Conservation (phyloP, 2,797 vertebrate species). For the Crotalus adamanteus region DNA sequence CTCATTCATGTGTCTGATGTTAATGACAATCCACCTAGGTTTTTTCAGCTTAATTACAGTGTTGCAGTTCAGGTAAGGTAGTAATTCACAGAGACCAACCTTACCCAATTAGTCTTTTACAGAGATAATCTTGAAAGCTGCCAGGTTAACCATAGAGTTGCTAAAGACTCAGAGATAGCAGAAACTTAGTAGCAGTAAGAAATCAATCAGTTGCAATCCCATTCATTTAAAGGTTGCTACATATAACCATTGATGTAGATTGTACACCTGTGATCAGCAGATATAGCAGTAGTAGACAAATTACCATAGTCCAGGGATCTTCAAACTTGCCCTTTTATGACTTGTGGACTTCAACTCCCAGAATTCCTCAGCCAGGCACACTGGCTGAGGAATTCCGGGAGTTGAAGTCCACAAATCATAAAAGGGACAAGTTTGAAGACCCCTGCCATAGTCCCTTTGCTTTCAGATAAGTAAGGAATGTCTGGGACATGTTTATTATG, state of each 20-base stretch:
- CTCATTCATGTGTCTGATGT: slow-evolving; percentile 82
- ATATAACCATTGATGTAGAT: not conserved
- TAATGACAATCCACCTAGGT: slow-evolving; percentile 93
- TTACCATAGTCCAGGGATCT: not conserved
- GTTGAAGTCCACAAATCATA: too few relatives aligned
- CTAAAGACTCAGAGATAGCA: not conserved
- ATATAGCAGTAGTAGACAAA: not conserved
- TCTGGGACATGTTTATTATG: not conserved
- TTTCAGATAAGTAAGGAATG: not conserved
- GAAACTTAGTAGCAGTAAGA: not conserved
- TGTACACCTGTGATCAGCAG: not conserved
- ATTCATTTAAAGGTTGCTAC: not conserved
- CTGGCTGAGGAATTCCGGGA: too few relatives aligned
- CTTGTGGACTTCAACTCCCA: too few relatives aligned
- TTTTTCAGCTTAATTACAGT: slow-evolving; percentile 89
- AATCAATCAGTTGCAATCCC: not conserved
- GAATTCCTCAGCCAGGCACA: too few relatives aligned
- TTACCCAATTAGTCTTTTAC: not conserved
- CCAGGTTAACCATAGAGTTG: not conserved
- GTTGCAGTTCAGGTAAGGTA: slow-evolving; percentile 84
- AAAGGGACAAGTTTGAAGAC: too few relatives aligned
- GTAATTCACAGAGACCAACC: not conserved
- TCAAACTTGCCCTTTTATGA: too few relatives aligned
- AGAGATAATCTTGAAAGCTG: not conserved
- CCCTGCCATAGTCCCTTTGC: not conserved